Conservation (phyloP, 2,113 vertebrate species). For the Corythornis vintsioides region DNA sequence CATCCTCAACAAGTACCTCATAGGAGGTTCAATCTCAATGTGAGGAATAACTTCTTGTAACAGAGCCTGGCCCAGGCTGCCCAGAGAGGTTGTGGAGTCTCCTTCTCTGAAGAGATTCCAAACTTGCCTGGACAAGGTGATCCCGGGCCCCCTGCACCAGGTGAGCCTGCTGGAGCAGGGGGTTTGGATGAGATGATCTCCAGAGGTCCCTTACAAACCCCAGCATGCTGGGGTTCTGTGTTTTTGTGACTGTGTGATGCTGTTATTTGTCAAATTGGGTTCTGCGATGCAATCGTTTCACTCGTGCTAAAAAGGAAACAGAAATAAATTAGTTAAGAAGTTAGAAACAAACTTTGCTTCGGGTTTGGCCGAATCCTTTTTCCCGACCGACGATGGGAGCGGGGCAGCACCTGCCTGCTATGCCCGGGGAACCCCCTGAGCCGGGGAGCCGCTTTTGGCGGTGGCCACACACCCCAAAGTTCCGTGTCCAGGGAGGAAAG, state of each 20-base stretch:
- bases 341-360: rapidly evolving
- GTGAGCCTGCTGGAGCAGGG: too few species aligned
- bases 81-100: too few species aligned
- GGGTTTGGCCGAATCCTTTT: neutral
- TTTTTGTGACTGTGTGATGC: neutral
- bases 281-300: rapidly evolving
- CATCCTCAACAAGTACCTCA: too few species aligned
- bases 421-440: neutral
- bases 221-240: neutral
- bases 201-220: too few species aligned
- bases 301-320: rapidly evolving
- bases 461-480: neutral
- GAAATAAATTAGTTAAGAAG: rapidly evolving
- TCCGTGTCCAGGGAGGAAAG: neutral
- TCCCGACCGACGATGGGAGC: neutral
- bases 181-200: too few species aligned
- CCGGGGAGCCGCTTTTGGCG: too few species aligned
- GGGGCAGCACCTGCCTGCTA: neutral
- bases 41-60: too few species aligned
- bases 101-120: too few species aligned
- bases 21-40: too few species aligned
- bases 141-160: too few species aligned
- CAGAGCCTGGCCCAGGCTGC: too few species aligned
- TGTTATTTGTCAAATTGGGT: neutral
- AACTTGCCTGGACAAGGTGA: too few species aligned